phyloP scores from a whole-genome alignment of 2,888 invertebrate genomes.

The Incurvaria masculella region DNA sequence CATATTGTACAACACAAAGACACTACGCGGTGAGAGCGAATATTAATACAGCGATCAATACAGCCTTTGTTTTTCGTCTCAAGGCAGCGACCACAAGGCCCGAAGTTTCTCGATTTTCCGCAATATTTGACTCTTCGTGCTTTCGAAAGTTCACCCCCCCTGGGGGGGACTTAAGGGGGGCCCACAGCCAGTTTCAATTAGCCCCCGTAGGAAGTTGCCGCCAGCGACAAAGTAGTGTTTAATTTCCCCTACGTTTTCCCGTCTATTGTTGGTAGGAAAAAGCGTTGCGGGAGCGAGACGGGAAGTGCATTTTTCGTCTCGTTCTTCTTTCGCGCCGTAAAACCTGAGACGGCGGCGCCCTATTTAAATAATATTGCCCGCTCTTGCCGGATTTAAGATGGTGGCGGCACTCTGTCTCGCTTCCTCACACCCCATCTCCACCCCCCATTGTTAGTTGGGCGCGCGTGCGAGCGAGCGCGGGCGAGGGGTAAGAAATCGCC shows the following conservation, averaged over 20 bases:
- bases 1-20: neutral
- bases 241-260: constrained; percentile 52
- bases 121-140: neutral
- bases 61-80: neutral
- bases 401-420: neutral
- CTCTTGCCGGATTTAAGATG: neutral
- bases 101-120: neutral
- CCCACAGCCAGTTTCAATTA: constrained; percentile 34
- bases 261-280: neutral
- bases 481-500: neutral
- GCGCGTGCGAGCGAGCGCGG: neutral
- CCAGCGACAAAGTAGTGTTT: constrained; percentile 53
- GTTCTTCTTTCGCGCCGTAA: neutral
- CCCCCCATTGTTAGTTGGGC: neutral
- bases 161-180: neutral
- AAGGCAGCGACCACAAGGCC: neutral
- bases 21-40: neutral
- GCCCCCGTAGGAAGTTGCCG: constrained; percentile 21
- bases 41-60: neutral
- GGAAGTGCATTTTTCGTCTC: neutral
- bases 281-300: neutral
- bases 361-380: neutral
- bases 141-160: neutral
- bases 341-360: neutral
- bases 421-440: neutral